phyloP scores from a whole-genome alignment of 2,888 invertebrate genomes.

The Agrochola lota region DNA sequence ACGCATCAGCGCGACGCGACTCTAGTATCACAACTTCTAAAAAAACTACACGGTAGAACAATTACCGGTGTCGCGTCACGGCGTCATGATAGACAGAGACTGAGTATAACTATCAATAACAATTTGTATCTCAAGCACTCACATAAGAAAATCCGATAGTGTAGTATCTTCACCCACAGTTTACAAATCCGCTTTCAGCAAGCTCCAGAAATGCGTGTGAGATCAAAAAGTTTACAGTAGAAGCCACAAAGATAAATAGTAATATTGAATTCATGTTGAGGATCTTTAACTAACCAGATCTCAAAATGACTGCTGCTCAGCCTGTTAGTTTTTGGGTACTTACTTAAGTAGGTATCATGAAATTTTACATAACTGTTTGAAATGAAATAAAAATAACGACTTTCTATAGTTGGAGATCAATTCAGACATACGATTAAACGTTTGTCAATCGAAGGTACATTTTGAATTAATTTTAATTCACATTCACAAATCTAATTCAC shows the following conservation, averaged over 20 bases:
- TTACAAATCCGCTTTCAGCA: not conserved
- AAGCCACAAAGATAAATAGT: slow-evolving; percentile 3
- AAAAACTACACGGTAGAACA: too few relatives aligned
- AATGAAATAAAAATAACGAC: not conserved
- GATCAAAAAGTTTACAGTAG: slow-evolving; percentile 9
- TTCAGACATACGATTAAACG: too few relatives aligned
- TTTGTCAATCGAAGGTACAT: too few relatives aligned
- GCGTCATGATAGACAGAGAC: too few relatives aligned
- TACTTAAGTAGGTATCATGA: not conserved
- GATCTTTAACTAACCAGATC: too few relatives aligned
- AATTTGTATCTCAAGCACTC: not conserved
- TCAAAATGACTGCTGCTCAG: too few relatives aligned
- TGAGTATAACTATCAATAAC: not conserved
- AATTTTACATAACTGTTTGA: not conserved
- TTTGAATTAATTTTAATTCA: too few relatives aligned
- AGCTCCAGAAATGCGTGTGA: slow-evolving; percentile 10
- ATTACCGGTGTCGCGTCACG: too few relatives aligned
- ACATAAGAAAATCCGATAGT: not conserved
- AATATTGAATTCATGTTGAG: not conserved
- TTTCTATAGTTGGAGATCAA: too few relatives aligned
- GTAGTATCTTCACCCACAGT: not conserved
- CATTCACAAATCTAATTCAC: too few relatives aligned
- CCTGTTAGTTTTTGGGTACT: not conserved
- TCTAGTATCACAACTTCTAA: too few relatives aligned
- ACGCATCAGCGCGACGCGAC: too few relatives aligned